These are phyloP conservation scores for Psammodynastes pulverulentus DNA, from an alignment of 2,113 vertebrate species.

Conservation along the genomic window DNA sequence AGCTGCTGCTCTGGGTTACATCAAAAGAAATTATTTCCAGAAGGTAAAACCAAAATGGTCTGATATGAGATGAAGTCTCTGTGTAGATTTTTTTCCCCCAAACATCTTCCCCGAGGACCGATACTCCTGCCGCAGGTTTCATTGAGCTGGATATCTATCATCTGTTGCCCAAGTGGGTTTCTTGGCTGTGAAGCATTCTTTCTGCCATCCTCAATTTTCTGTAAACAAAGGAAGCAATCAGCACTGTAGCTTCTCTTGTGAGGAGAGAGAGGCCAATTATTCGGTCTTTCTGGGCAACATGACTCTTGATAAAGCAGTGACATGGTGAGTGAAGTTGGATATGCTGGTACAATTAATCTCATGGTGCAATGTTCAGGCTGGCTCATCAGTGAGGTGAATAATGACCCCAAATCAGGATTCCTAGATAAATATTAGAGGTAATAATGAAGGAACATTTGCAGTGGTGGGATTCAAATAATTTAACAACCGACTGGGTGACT, in stretches of 20 bases:
- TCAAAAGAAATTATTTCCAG: background rate
- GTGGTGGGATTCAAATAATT: too few species aligned
- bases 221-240: background rate
- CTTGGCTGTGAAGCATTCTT: background rate
- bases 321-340: background rate
- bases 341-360: background rate
- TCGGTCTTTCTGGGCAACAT: background rate
- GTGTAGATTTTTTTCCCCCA: background rate
- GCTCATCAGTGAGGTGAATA: background rate
- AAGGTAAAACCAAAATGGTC: background rate
- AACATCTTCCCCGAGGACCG: background rate
- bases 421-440: background rate
- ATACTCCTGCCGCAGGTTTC: background rate
- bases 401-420: background rate
- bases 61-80: constrained; percentile 1
- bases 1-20: background rate
- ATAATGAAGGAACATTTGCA: too few species aligned
- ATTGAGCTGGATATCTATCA: background rate
- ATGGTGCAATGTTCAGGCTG: background rate
- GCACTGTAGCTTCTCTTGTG: background rate
- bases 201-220: background rate
- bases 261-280: background rate
- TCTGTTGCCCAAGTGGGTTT: background rate
- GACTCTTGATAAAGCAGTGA: background rate
- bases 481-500: too few species aligned